Evolutionary conservation across 2,888 invertebrate species (phyloP).

Genomic region (Fissipunctia ypsillon): DNA sequence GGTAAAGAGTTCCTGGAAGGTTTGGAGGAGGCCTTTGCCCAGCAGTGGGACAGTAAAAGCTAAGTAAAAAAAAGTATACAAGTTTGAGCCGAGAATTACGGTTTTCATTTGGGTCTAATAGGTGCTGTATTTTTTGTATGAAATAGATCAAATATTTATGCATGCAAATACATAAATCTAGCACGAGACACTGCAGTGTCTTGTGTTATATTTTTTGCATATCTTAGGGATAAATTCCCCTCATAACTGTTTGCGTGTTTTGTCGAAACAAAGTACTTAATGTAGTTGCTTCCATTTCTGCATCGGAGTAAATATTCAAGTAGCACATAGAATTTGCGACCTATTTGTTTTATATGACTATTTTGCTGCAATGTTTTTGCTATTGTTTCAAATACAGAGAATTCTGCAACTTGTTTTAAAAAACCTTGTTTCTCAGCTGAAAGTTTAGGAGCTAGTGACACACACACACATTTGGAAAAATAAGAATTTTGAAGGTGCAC

Average conservation of each 20-base stretch:
- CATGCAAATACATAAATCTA: background rate
- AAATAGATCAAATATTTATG: background rate
- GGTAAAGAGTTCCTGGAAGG: too few species aligned
- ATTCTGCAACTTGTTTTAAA: background rate
- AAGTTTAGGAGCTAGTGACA: conserved; percentile 3
- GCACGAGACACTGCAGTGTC: background rate
- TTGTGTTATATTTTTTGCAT: conserved; percentile 6
- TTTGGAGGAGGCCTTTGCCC: too few species aligned
- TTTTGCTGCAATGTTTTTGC: background rate
- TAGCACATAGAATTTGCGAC: background rate
- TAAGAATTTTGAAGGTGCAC: too few species aligned
- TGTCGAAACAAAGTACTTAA: conserved; percentile 1
- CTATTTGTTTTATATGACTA: background rate
- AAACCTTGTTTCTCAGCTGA: background rate
- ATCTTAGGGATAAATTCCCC: background rate
- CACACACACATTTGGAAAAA: too few species aligned
- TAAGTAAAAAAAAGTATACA: too few species aligned
- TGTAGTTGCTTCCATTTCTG: conserved; percentile 7
- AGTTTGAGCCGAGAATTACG: too few species aligned
- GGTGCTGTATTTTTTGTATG: background rate
- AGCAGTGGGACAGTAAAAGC: too few species aligned
- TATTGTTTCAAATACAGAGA: background rate
- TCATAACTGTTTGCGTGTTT: background rate
- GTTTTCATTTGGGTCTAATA: background rate
- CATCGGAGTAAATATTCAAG: conserved; percentile 28